These are phyloP conservation scores for Sebastiscus albofasciatus DNA, from an alignment of 2,797 vertebrate species.

Conservation along the genomic window DNA sequence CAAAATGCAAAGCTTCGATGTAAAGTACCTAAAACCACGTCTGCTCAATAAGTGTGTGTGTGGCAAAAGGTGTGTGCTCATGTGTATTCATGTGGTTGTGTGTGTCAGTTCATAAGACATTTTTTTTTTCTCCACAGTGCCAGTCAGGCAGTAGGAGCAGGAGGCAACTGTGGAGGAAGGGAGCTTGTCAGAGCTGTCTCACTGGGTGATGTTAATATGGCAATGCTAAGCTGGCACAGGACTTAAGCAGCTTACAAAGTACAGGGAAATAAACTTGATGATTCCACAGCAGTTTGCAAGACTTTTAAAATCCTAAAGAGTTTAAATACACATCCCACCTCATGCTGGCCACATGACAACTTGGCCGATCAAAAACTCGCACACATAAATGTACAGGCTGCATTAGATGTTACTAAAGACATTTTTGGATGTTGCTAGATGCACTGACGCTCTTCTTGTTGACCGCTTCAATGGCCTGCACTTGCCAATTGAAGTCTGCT, in stretches of 20 bases:
- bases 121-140: conserved; percentile 44
- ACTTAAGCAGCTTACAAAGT: conserved; percentile 88
- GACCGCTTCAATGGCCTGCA: conserved; percentile 24
- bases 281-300: conserved; percentile 83
- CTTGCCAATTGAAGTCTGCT: conserved; percentile 52
- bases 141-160: conserved; percentile 70
- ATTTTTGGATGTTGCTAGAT: conserved; percentile 28
- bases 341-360: conserved; percentile 72
- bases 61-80: conserved; percentile 23
- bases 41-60: conserved; percentile 45
- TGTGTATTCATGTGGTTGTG: conserved; percentile 48
- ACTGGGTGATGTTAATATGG: conserved; percentile 86
- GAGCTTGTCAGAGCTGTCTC: conserved; percentile 85
- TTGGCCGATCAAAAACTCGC: conserved; percentile 39
- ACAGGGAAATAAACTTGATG: conserved; percentile 86
- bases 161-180: conserved; percentile 76
- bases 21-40: conserved; percentile 32
- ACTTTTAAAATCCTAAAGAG: conserved; percentile 83
- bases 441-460: conserved; percentile 33
- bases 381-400: conserved; percentile 38
- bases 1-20: conserved; percentile 55
- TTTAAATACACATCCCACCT: conserved; percentile 81
- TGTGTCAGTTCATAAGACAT: conserved; percentile 58
- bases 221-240: conserved; percentile 86
- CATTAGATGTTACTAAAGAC: conserved; percentile 5